These are phyloP conservation scores for Drosophila oshimai DNA, from an alignment of 1,140 invertebrate genomes.

Conservation along the genomic window DNA sequence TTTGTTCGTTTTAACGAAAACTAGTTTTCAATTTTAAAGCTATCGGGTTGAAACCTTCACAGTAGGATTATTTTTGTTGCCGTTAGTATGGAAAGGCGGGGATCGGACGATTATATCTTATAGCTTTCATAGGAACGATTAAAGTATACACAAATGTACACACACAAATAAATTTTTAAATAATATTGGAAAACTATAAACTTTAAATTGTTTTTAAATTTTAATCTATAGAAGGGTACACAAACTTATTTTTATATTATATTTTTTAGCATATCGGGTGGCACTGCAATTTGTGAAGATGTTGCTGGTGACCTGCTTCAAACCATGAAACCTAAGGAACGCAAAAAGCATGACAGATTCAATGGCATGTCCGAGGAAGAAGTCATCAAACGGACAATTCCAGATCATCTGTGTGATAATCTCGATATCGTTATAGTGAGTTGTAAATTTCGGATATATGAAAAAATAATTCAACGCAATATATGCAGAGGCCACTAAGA, in stretches of 20 bases:
- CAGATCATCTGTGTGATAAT: conserved; percentile 95
- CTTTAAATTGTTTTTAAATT: too few relatives aligned
- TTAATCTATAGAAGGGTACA: not conserved
- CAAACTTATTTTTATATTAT: not conserved
- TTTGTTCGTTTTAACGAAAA: too few relatives aligned
- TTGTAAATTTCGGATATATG: conserved; percentile 83
- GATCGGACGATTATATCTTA: too few relatives aligned
- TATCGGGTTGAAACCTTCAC: too few relatives aligned
- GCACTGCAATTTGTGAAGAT: not conserved
- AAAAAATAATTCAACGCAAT: not conserved
- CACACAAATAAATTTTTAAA: too few relatives aligned
- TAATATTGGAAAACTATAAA: too few relatives aligned
- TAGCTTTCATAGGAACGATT: too few relatives aligned
- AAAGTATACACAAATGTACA: too few relatives aligned
- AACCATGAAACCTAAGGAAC: conserved; percentile 87
- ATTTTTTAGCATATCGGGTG: conserved; percentile 7
- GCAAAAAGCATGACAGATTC: conserved; percentile 97
- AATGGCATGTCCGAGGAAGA: conserved; percentile 98
- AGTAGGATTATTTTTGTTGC: too few relatives aligned
- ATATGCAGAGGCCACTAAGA: not conserved
- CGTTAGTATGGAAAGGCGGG: too few relatives aligned
- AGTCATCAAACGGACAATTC: conserved; percentile 94
- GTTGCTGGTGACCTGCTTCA: conserved; percentile 7
- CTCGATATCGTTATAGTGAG: conserved; percentile 99
- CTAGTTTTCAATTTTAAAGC: too few relatives aligned